Evolutionary conservation across 2,888 invertebrate genomes (phyloP), one percentile per base, ranked within the genome.

Genomic region (Hymenopus coronatus): DNA sequence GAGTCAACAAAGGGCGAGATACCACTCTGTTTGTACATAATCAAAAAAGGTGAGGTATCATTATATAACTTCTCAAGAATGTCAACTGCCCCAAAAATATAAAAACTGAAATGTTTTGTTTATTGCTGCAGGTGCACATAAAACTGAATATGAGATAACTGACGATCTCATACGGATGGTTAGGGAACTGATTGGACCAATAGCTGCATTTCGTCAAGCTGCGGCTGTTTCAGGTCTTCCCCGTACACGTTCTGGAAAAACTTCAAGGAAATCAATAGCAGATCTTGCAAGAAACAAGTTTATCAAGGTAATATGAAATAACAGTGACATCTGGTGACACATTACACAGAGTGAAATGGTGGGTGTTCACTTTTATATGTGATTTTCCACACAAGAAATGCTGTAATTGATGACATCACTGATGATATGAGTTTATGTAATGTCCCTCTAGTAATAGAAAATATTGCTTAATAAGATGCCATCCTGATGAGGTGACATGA

Each of bases 1-100:
- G 98, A 99, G 92, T 93, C 95, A 0, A 97, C 98, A 0, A 99
- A 99, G 92, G 98, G 98, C 28, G 97, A 98, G 92, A 96, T 98
- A 28, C 98, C 98, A 0, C 93, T 98, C 3, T 98, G 98, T 91
- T 94, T 99, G 0, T 98, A 97, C 92, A 97, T 98, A 3, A 95
- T 96, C 92, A 96, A 96, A 91, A 95, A 96, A 91, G 94, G 95
- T 94, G 91, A 90, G 92, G 89, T 90, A 2, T 7, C 1, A 6
- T 8, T 1, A 6, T 2, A 8, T 2, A 46, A 46, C 2, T 1
- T 46, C 15, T n/a, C n/a, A n/a, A n/a, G n/a, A n/a, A n/a, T n/a
- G n/a, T n/a, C n/a, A n/a, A n/a, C n/a, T n/a, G n/a, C n/a, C n/a
- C n/a, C n/a, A n/a, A n/a, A n/a, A n/a, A n/a, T n/a, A n/a, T n/a